Percentiles rank a stretch among this genome's conserved stretches.
These are phyloP conservation scores for Zaprionus taronus DNA, from an alignment of 1,140 invertebrate genomes.

Conservation along the genomic window DNA sequence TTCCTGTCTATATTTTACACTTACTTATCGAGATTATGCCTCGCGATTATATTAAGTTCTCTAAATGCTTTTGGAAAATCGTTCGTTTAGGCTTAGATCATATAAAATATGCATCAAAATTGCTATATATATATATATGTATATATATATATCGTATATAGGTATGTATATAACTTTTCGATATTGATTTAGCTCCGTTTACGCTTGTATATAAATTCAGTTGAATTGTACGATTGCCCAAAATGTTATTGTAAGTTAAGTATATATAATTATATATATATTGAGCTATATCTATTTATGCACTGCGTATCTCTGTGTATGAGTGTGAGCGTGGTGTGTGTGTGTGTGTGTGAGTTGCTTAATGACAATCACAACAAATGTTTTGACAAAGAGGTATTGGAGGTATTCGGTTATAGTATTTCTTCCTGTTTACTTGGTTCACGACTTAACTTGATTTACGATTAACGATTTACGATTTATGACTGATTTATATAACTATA, in stretches of 20 bases:
- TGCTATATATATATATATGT: conserved; percentile 39
- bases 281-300: conserved; percentile 39
- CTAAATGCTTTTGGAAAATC: conserved; percentile 53
- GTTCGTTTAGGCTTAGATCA: conserved; percentile 36
- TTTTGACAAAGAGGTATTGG: conserved; percentile 77
- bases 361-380: conserved; percentile 71
- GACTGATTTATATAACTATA: conserved; percentile 41
- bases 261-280: conserved; percentile 32
- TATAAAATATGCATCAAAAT: conserved; percentile 76
- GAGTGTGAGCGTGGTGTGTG: conserved; percentile 14
- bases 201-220: conserved; percentile 79
- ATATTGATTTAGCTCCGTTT: conserved; percentile 37
- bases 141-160: conserved; percentile 14
- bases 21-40: conserved; percentile 25
- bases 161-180: conserved; percentile 33
- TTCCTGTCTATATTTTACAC: conserved; percentile 43
- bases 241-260: conserved; percentile 56
- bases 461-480: conserved; percentile 28
- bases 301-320: conserved; percentile 13
- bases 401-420: conserved; percentile 83
- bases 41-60: conserved; percentile 9
- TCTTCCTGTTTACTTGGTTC: conserved; percentile 81
- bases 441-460: conserved; percentile 41
- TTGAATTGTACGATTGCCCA: conserved; percentile 80
- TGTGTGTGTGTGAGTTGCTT: conserved; percentile 37